Conservation (phyloP, 1,140 invertebrate species). For the Eumeta japonica region DNA sequence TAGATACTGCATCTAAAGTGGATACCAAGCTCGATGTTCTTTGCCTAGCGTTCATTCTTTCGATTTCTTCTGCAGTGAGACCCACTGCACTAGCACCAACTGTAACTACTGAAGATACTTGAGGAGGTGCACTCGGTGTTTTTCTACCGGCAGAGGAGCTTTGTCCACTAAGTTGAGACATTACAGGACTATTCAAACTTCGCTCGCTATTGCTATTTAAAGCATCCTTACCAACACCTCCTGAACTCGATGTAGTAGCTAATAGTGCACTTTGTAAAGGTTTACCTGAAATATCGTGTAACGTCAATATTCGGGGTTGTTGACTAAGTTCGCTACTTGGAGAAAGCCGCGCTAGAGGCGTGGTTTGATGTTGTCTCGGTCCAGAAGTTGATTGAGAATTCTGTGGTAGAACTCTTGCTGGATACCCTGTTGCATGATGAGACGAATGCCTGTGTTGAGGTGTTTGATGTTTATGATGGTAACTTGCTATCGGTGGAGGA, state of each 20-base stretch:
- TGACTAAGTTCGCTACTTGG: constrained; percentile 91
- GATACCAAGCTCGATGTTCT: constrained; percentile 86
- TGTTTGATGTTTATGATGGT: constrained; percentile 76
- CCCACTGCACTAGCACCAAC: constrained; percentile 70
- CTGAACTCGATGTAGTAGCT: constrained; percentile 83
- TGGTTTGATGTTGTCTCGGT: constrained; percentile 77
- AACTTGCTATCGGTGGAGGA: constrained; percentile 69
- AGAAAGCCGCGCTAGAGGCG: constrained; percentile 83
- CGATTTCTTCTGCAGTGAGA: constrained; percentile 88
- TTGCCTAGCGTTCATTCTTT: constrained; percentile 83
- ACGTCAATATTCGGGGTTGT: constrained; percentile 84
- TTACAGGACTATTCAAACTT: constrained; percentile 85
- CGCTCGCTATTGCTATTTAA: constrained; percentile 85
- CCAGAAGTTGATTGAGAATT: constrained; percentile 62
- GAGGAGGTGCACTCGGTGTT: constrained; percentile 61
- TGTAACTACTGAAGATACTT: constrained; percentile 61
- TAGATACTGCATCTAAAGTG: constrained; percentile 88
- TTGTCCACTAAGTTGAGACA: constrained; percentile 83
- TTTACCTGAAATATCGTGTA: constrained; percentile 92
- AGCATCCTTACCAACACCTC: constrained; percentile 78
- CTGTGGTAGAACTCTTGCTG: constrained; percentile 69
- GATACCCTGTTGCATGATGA: constrained; percentile 66
- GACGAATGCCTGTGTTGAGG: constrained; percentile 72
- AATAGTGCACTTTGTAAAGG: constrained; percentile 84
- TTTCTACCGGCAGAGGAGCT: constrained; percentile 74